A percentile compares a stretch with the other conserved stretches of the same genome.
phyloP scores from a whole-genome alignment of 2,888 invertebrate genomes.

The Saturnia pavonia region DNA sequence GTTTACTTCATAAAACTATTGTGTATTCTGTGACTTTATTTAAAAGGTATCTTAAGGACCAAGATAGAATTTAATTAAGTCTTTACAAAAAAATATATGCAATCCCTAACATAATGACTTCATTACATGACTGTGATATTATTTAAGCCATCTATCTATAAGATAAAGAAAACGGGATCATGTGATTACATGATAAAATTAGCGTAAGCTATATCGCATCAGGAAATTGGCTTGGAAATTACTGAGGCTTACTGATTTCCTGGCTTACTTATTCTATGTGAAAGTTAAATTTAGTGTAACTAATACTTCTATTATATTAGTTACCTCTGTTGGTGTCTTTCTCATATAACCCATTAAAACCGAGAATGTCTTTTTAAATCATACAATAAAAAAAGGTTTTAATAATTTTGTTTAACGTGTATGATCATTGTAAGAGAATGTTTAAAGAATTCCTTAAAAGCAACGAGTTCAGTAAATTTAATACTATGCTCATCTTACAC shows the following conservation, averaged over 20 bases:
- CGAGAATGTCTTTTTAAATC: no score
- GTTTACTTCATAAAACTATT: no score
- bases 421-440: not conserved
- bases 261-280: not conserved
- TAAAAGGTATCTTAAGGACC: no score
- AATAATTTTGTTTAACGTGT: no score
- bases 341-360: not conserved
- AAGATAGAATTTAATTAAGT: no score
- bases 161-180: no score
- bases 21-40: no score
- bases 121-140: not conserved
- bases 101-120: not conserved
- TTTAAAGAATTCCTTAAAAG: not conserved
- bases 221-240: not conserved
- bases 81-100: no score
- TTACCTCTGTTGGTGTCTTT: not conserved
- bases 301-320: not conserved
- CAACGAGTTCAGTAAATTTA: not conserved
- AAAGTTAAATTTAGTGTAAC: not conserved
- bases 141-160: not conserved
- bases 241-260: not conserved
- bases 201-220: not conserved
- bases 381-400: no score
- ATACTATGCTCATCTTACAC: not conserved
- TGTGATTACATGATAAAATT: not conserved